A percentile compares a stretch with the other conserved stretches of the same genome.
Conservation (phyloP, 2,113 vertebrate species). For the Pterophyllum scalare region DNA sequence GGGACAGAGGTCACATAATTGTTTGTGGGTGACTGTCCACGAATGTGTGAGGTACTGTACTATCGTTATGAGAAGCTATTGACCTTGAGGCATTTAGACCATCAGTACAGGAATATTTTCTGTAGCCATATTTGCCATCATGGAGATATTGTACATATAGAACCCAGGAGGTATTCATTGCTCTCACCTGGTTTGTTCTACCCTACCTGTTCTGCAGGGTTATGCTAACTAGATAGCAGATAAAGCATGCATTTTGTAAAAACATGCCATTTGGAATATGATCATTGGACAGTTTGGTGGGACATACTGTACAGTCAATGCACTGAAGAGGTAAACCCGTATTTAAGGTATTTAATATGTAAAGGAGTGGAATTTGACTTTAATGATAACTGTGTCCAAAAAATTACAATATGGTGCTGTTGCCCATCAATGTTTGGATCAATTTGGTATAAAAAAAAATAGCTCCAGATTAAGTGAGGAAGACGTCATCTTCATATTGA, state of each 20-base stretch:
- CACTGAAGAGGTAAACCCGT: neutral
- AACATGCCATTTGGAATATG: neutral
- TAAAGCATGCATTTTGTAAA: neutral
- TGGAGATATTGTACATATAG: neutral
- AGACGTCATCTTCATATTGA: too few species aligned
- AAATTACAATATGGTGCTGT: neutral
- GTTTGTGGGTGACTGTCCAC: constrained; percentile 35
- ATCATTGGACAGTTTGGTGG: neutral
- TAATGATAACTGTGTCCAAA: neutral
- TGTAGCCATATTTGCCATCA: neutral
- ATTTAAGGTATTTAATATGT: neutral
- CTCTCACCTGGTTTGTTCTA: neutral
- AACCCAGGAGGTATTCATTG: neutral
- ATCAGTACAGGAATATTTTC: neutral
- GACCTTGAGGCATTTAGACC: constrained; percentile 18
- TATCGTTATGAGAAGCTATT: neutral
- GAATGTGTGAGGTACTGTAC: neutral
- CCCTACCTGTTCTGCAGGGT: neutral
- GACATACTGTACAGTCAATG: neutral
- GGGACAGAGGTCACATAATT: constrained; percentile 64
- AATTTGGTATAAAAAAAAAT: neutral
- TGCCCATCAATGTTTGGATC: neutral
- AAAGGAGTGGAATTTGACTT: neutral
- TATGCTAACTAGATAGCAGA: neutral
- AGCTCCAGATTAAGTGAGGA: too few species aligned